These are phyloP conservation scores for Leiothrix lutea DNA, from an alignment of 2,113 vertebrate species.

Conservation along the genomic window DNA sequence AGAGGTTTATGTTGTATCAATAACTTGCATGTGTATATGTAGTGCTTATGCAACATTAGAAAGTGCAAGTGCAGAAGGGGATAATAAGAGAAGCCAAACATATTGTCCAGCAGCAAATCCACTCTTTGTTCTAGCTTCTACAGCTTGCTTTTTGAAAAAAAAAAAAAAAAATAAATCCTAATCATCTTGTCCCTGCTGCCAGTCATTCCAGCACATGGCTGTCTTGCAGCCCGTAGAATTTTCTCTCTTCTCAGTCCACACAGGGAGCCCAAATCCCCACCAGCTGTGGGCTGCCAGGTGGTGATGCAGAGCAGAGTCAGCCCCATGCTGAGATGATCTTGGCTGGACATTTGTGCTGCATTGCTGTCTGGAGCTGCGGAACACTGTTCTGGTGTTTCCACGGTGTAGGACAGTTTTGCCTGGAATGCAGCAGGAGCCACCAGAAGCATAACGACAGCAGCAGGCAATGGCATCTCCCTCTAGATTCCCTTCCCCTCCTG, in stretches of 20 bases:
- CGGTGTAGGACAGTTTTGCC: fast-evolving
- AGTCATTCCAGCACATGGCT: background rate
- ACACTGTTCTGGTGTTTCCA: background rate
- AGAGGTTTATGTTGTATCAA: background rate
- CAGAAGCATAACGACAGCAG: background rate
- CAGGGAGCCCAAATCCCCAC: background rate
- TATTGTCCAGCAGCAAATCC: background rate
- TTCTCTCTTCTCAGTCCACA: background rate
- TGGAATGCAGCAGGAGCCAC: background rate
- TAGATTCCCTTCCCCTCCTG: background rate
- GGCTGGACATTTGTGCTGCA: background rate
- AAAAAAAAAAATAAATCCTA: background rate
- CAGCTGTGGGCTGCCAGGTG: background rate
- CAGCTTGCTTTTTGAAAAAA: background rate
- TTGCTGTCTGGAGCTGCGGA: background rate
- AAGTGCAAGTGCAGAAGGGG: background rate
- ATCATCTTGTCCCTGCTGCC: background rate
- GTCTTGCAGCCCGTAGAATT: background rate
- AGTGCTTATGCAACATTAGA: background rate
- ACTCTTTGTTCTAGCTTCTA: background rate
- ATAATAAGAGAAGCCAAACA: background rate
- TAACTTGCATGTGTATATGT: background rate
- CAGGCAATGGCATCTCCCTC: background rate
- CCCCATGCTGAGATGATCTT: background rate
- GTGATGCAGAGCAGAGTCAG: background rate